These are phyloP conservation scores for Dermatophagoides farinae DNA, from an alignment of 1,140 invertebrate species.

Conservation along the genomic window DNA sequence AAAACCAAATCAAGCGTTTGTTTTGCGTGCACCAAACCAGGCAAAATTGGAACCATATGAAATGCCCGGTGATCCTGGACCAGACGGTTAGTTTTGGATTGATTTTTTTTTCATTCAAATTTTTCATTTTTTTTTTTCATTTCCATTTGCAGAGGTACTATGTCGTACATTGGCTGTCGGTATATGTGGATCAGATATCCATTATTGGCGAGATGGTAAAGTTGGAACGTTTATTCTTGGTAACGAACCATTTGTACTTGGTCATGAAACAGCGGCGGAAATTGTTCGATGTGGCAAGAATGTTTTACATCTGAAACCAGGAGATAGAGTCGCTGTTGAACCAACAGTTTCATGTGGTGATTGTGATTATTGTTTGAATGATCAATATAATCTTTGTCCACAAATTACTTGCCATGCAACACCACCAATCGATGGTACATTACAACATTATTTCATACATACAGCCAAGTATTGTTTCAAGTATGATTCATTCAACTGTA, in stretches of 20 bases:
- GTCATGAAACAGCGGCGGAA: constrained; percentile 62
- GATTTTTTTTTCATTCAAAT: too few relatives aligned
- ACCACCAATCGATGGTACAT: constrained; percentile 24
- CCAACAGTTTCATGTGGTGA: constrained; percentile 66
- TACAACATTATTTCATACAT: constrained; percentile 19
- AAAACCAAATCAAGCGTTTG: constrained; percentile 1
- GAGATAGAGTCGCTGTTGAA: constrained; percentile 80
- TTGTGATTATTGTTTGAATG: constrained; percentile 74
- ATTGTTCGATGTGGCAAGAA: constrained; percentile 45
- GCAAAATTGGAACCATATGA: not conserved
- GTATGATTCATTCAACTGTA: too few relatives aligned
- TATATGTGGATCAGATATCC: constrained; percentile 89
- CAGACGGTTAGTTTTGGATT: constrained; percentile 2
- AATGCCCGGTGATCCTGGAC: not conserved
- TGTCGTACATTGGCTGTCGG: constrained; percentile 61
- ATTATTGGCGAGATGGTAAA: constrained; percentile 58
- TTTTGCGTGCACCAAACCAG: constrained; percentile 3
- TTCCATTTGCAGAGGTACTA: constrained; percentile 8
- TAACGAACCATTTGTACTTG: constrained; percentile 62
- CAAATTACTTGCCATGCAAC: constrained; percentile 44
- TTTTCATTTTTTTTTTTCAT: not conserved
- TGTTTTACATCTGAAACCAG: constrained; percentile 48
- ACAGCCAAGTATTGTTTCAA: constrained; percentile 22
- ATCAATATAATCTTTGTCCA: constrained; percentile 72
- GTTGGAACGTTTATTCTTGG: constrained; percentile 62